Percentiles rank a stretch among this genome's conserved stretches.
Evolutionary conservation across 2,113 vertebrate species (phyloP).

Genomic region (Promerops cafer): DNA sequence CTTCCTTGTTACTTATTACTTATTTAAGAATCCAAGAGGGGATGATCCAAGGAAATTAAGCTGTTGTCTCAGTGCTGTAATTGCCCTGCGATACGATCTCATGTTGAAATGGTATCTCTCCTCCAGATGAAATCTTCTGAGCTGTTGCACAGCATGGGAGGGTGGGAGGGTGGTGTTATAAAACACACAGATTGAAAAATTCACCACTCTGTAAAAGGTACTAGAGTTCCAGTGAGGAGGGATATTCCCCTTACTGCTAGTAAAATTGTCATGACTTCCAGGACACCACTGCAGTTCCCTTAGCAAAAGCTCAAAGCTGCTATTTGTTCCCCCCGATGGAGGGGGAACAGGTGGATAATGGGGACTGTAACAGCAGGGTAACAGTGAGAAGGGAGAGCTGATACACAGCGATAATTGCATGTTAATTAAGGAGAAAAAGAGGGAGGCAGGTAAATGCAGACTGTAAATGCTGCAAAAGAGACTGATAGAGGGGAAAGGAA

Average conservation of each 20-base stretch:
- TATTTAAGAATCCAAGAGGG: not conserved
- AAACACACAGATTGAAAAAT: not conserved
- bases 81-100: not conserved
- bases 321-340: not conserved
- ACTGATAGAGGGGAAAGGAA: not conserved
- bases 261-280: not conserved
- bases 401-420: not conserved
- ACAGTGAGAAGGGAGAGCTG: not conserved
- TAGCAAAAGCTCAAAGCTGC: not conserved
- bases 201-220: not conserved
- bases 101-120: conserved; percentile 7
- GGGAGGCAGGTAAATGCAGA: not conserved
- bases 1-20: not conserved
- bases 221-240: not conserved
- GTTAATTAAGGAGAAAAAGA: not conserved
- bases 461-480: not conserved
- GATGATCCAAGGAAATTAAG: not conserved
- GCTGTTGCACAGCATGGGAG: not conserved
- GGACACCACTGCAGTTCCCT: not conserved
- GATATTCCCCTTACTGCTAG: not conserved
- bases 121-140: not conserved
- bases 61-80: not conserved
- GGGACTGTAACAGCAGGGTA: not conserved
- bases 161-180: not conserved
- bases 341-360: not conserved